Base-by-base conservation (phyloP, 2,113 vertebrate species). In the Asarcornis scutulata region DNA sequence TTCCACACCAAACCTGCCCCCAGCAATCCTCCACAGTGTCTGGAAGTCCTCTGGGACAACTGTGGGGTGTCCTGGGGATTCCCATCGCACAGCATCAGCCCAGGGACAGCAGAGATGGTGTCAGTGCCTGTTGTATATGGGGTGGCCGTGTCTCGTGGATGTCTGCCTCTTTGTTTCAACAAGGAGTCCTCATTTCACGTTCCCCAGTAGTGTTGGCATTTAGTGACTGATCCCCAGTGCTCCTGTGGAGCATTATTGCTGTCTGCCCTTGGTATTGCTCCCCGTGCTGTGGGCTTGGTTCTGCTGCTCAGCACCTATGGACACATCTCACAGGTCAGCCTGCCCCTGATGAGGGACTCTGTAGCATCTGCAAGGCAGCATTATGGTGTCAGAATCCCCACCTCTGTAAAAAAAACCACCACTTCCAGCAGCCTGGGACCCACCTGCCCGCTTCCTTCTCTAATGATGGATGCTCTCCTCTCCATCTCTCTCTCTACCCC, bases 141-240 rank as follows among this genome's bases (percentile, higher is more conserved):
- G 48, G 46, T 8, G 27, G 17, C 48, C 17, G 8, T 4, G 23
- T 36, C 34, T 64, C 36, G 5, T 6, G 34, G 55, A 27, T 0
- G 0, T 62, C 48, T 56, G 11, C 14, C 36, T 71, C 34, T 46
- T 38, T 44, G 11, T 50, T 11, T 27, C 27, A 6, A 6, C 53
- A 5, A 4, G 5, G 53, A 0, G 1, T 55, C 69, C 36, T 76
- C 1, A 11, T 0, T 23, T 42, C 59, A 13, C 21, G 2, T 60
- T 60, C 77, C 85, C 56, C 82, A 66, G 25, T 1, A 75, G 40
- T 2, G 52, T 5, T 55, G 40, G 17, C 66, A 0, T 38, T 53
- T 15, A 66, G 14, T 17, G 27, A 62, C 23, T 26, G 9, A 26
- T 78, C 11, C 64, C 18, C 46, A 26, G 26, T 18, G 12, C 7